These are phyloP conservation scores for Chiridota heheva DNA, from an alignment of 35 echinoderm and acorn worm genomes.

Conservation along the genomic window DNA sequence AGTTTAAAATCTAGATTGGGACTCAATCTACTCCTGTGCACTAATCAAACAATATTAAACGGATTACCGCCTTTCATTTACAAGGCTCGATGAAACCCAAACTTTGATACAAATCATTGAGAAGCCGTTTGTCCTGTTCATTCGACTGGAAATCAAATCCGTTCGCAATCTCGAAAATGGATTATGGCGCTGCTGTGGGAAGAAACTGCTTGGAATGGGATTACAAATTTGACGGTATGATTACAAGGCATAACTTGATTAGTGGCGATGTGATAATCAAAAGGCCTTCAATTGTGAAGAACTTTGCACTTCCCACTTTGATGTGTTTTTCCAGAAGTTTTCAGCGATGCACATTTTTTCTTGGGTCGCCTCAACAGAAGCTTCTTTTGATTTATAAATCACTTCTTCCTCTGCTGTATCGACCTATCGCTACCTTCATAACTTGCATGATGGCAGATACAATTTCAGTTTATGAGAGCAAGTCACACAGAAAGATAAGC, in stretches of 20 bases:
- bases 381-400: too few species aligned
- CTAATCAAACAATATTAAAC: constrained; percentile 58
- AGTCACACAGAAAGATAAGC: too few species aligned
- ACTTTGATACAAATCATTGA: constrained; percentile 6
- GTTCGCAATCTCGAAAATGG: constrained; percentile 42
- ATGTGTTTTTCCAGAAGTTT: too few species aligned
- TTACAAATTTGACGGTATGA: constrained; percentile 58
- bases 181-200: constrained; percentile 39
- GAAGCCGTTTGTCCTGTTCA: constrained; percentile 32
- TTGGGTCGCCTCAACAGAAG: too few species aligned
- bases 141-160: constrained; percentile 56
- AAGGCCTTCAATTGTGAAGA: too few species aligned
- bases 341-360: too few species aligned
- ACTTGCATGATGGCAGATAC: too few species aligned
- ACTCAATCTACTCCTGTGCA: background rate
- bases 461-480: too few species aligned
- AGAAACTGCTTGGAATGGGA: constrained; percentile 31
- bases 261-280: too few species aligned
- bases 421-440: too few species aligned
- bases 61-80: constrained; percentile 45
- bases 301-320: too few species aligned
- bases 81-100: constrained; percentile 35
- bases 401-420: too few species aligned
- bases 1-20: background rate
- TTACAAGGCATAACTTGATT: constrained; percentile 54